Base-by-base conservation (phyloP, 2,888 invertebrate species). In the Tetragnatha montana region DNA sequence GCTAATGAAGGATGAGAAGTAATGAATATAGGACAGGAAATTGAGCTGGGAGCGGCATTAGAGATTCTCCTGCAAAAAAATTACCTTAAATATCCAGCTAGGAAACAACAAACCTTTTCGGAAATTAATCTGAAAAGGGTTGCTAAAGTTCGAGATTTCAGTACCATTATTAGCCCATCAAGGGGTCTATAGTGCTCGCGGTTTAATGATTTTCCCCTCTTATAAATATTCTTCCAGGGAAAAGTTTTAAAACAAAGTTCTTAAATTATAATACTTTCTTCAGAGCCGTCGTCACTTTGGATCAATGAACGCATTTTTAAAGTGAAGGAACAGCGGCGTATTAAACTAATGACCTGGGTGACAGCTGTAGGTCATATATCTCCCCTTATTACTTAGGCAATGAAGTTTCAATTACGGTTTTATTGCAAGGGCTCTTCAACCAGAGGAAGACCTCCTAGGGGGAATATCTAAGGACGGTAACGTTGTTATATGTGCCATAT, bases 191-290 rank as follows among this genome's bases (percentile, higher is more conserved):
- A 79, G 83, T 73, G 35, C 35, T 35, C 35, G 68, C 6, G 74
- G 47, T 87, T 80, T 88, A 88, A 88, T 88, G 88, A 88, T 88
- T 88, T 84, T 84, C 60, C 51, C 73, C 22, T 70, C 73, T 71
- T 51, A 47, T 49, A 78, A 68, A 73, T 71, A 69, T 74, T 74
- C 80, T 81, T 87, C 83, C n/a, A 50, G 50, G 8, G 60, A 60
- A 68, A 88, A 88, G 68, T 79, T 89, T 89, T 84, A 89, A 84
- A 84, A 89, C 83, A 89, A 89, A 89, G 88, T 88, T 82, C 78
- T 60, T 22, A 84, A 89, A 85, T 80, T 81, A 83, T 82, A 82
- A 78, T 84, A 83, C 79, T 81, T 84, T 76, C 69, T 81, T 75
- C 81, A 74, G 69, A 89, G 83, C 80, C 69, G n/a, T 69, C 76